Percentiles rank a stretch among this genome's conserved stretches.
Conservation (phyloP, 1,140 invertebrate species). For the Bombyx mandarina region DNA sequence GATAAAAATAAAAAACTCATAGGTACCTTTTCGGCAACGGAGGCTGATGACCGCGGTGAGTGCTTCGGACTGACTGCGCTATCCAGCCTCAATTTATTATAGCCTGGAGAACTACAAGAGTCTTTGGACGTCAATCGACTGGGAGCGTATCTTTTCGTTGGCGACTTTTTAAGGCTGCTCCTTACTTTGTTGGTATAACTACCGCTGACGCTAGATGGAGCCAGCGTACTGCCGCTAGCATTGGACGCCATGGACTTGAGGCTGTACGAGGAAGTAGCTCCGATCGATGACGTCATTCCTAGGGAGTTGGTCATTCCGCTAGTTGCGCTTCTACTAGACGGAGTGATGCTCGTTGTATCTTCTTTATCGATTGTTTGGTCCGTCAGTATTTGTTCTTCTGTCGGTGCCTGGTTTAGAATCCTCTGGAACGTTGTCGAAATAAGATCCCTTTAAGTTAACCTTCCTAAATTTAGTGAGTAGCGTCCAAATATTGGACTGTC, state of each 20-base stretch:
- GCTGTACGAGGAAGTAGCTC: constrained; percentile 56
- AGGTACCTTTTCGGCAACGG: constrained; percentile 47
- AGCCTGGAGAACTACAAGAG: constrained; percentile 47
- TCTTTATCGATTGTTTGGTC: constrained; percentile 40
- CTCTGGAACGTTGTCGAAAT: constrained; percentile 31
- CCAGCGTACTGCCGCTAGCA: constrained; percentile 43
- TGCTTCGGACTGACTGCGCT: constrained; percentile 67
- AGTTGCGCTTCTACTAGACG: constrained; percentile 40
- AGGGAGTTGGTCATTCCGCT: constrained; percentile 47
- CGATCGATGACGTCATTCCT: constrained; percentile 51
- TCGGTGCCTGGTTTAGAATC: constrained; percentile 59
- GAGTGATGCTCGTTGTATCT: constrained; percentile 42
- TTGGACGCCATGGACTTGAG: constrained; percentile 45
- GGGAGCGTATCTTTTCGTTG: constrained; percentile 56
- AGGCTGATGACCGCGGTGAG: constrained; percentile 36
- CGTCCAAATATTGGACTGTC: no score
- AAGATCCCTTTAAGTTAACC: neutral
- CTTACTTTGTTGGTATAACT: constrained; percentile 55
- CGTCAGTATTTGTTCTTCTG: constrained; percentile 48
- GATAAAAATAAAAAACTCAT: constrained; percentile 1
- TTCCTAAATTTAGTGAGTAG: no score
- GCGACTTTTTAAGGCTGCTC: constrained; percentile 58
- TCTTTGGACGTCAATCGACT: constrained; percentile 34
- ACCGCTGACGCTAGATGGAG: constrained; percentile 52
- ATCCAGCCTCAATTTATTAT: constrained; percentile 64